Evolutionary conservation across 2,113 vertebrate genomes (phyloP), one percentile per base, ranked within the genome.

Genomic region (Hippocampus barbouri): DNA sequence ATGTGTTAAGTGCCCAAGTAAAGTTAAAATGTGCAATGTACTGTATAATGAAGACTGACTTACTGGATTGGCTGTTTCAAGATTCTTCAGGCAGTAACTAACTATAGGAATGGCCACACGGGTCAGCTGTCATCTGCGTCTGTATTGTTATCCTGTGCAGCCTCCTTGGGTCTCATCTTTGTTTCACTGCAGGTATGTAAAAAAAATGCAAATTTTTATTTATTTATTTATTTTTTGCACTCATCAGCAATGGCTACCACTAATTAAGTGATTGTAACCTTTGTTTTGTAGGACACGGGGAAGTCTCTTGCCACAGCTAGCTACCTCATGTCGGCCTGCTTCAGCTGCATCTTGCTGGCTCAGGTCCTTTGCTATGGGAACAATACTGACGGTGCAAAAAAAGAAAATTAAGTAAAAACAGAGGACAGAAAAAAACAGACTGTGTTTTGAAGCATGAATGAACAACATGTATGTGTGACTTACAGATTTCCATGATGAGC

Each of bases 61-160:
- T 23, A 1, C 23, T 45, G 25, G 0, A 20, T 75, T 74, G 77
- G 11, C 69, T 76, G 21, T 77, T 70, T 65, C 43, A 84, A 95
- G 95, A 82, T 91, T 60, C 67, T 94, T 9, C 94, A 96, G 81
- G 90, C 83, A 4, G 41, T 79, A 66, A 89, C 89, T 5, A 96
- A 94, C 90, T 89, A 92, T 74, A 69, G 0, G 14, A 94, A 87
- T 0, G 89, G 93, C 0, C 88, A 92, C 91, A 94, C 93, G 0
- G 95, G 94, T 1, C 93, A 95, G 54, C 91, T 95, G 0, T 96
- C 95, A 1, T 85, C 87, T 1, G 21, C 93, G 73, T 94, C 94
- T 0, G 83, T 93, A 67, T 78, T 92, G 6, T 80, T 95, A 61
- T 83, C 90, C 0, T 92, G 93, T 23, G 83, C 83, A 0, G 94